Evolutionary conservation across 2,888 invertebrate genomes (phyloP).

Genomic region (Agelastica alni): DNA sequence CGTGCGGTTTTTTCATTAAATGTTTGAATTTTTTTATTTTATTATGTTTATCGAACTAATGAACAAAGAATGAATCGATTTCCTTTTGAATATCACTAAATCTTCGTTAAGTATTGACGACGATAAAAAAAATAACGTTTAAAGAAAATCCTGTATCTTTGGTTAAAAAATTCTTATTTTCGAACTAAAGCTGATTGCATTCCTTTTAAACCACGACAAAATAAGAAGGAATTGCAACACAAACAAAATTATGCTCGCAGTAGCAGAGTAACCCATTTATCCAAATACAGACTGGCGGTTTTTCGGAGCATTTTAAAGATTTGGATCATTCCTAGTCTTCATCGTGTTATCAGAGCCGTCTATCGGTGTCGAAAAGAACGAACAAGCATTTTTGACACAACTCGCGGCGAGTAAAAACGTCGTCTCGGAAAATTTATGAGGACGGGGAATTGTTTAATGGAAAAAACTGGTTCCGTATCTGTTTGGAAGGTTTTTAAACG

Average conservation of each 20-base stretch:
- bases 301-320: not conserved
- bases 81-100: no score
- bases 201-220: no score
- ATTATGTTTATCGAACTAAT: no score
- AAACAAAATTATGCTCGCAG: not conserved
- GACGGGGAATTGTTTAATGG: conserved; percentile 2
- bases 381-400: conserved; percentile 4
- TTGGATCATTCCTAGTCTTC: not conserved
- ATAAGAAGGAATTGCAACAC: not conserved
- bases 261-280: not conserved
- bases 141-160: no score
- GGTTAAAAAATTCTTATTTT: no score
- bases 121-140: no score
- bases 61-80: no score
- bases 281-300: not conserved
- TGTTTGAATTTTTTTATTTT: no score
- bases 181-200: no score
- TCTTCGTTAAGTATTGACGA: no score
- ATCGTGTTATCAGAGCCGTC: not conserved
- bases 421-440: conserved; percentile 1
- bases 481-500: not conserved
- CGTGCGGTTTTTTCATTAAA: no score
- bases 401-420: not conserved
- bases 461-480: not conserved
- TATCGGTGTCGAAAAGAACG: conserved; percentile 2